These are phyloP conservation scores for Melanophora roralis DNA, from an alignment of 2,888 invertebrate species.

Conservation along the genomic window DNA sequence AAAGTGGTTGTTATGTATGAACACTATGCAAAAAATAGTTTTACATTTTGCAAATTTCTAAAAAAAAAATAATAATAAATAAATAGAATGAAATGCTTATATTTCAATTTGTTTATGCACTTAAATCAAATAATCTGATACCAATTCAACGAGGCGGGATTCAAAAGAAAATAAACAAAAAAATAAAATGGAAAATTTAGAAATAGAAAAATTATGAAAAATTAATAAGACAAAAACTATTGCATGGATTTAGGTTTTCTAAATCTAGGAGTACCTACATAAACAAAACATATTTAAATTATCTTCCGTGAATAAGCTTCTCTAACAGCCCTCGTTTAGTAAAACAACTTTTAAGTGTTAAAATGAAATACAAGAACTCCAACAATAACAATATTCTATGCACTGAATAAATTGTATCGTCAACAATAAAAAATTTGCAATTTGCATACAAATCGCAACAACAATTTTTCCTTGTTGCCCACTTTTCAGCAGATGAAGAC, in stretches of 20 bases:
- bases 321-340: neutral
- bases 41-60: neutral
- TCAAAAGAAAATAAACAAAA: neutral
- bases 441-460: neutral
- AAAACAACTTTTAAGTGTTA: neutral
- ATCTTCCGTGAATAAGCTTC: too few species aligned
- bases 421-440: neutral
- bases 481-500: neutral
- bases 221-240: too few species aligned
- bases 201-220: too few species aligned
- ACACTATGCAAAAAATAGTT: too few species aligned
- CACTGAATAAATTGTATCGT: slow-evolving; percentile 24
- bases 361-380: neutral
- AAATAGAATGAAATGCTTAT: slow-evolving; percentile 34
- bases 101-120: slow-evolving; percentile 42
- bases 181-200: too few species aligned
- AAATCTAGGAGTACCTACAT: too few species aligned
- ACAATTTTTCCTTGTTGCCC: neutral
- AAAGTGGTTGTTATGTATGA: neutral
- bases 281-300: too few species aligned
- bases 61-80: neutral
- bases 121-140: slow-evolving; percentile 38
- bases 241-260: too few species aligned
- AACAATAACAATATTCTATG: neutral
- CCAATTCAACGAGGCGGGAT: neutral